These are phyloP conservation scores for Microcebus lehilahytsara DNA, from an alignment of 2,113 vertebrate species.

Conservation along the genomic window DNA sequence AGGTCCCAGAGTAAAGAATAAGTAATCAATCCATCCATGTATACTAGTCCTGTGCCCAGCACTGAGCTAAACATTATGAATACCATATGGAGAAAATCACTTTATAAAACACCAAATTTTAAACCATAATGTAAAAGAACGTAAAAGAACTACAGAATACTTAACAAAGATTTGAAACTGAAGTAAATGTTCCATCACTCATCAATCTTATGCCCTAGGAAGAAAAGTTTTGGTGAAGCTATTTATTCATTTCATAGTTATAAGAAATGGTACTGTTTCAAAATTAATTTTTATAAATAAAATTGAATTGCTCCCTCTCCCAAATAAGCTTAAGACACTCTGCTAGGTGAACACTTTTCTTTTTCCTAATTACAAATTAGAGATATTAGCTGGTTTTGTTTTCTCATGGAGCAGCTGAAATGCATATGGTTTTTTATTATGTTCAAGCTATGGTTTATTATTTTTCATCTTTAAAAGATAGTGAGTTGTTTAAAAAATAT, in stretches of 20 bases:
- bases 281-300: conserved; percentile 35
- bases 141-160: not conserved
- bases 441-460: not conserved
- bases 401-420: conserved; percentile 18
- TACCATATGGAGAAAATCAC: not conserved
- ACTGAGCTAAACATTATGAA: not conserved
- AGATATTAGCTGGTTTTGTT: not conserved
- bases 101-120: not conserved
- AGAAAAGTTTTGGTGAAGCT: not conserved
- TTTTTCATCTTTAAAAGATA: not conserved
- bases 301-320: not conserved
- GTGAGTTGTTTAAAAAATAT: not conserved
- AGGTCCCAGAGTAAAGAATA: not conserved
- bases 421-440: not conserved
- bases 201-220: not conserved
- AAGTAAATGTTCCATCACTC: not conserved
- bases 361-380: not conserved
- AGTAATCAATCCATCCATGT: not conserved
- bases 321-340: not conserved
- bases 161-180: not conserved
- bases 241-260: not conserved
- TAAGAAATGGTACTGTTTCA: not conserved
- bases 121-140: not conserved
- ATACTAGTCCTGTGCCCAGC: not conserved
- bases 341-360: not conserved